phyloP scores from a whole-genome alignment of 1,140 invertebrate genomes.

The Eriocheir sinensis region DNA sequence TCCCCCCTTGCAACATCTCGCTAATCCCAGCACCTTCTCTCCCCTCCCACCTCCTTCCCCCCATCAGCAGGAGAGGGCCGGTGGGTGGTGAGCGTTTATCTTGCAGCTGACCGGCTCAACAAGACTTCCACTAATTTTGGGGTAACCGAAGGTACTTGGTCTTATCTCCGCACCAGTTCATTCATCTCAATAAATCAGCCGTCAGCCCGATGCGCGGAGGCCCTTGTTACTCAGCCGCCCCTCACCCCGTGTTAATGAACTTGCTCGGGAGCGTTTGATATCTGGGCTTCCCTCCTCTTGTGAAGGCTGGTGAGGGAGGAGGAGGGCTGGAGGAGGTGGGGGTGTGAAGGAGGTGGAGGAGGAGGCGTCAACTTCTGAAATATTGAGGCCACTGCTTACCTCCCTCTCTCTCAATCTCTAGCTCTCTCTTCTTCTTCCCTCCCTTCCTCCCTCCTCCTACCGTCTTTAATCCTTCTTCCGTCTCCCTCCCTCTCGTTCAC shows the following conservation, averaged over 20 bases:
- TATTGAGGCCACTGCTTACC: background rate
- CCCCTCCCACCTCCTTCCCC: no score
- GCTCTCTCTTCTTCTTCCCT: background rate
- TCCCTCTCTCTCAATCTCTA: background rate
- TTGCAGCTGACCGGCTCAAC: background rate
- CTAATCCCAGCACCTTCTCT: no score
- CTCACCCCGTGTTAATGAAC: background rate
- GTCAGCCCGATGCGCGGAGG: background rate
- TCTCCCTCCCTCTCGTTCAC: background rate
- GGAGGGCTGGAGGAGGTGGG: no score
- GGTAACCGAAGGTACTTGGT: background rate
- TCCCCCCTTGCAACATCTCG: no score
- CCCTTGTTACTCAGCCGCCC: background rate
- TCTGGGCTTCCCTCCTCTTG: background rate
- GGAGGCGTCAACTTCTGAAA: background rate
- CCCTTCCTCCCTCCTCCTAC: background rate
- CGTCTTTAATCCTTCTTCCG: no score
- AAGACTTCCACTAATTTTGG: background rate
- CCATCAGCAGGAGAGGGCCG: background rate
- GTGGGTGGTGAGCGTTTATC: background rate
- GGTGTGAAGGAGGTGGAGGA: no score
- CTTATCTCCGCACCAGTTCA: background rate
- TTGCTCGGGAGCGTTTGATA: background rate
- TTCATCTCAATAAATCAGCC: constrained; percentile 16
- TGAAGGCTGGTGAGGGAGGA: no score